These are phyloP conservation scores for Eristalis arbustorum DNA, from an alignment of 2,888 invertebrate species.

Conservation along the genomic window DNA sequence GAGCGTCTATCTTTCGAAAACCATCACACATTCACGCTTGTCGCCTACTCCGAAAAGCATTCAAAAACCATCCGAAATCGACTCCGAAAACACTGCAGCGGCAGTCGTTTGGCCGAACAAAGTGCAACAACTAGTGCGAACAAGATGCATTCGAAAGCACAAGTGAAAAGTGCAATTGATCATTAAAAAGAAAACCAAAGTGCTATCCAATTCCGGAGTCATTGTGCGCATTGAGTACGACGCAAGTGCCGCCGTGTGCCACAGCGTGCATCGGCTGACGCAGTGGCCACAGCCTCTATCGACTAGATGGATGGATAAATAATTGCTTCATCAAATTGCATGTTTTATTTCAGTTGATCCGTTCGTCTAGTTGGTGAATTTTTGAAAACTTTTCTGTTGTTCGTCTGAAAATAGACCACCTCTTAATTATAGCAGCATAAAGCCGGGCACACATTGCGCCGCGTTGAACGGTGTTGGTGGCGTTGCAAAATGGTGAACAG, in stretches of 20 bases:
- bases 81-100: constrained; percentile 22
- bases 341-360: constrained; percentile 10
- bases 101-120: constrained; percentile 3
- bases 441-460: constrained; percentile 41
- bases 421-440: constrained; percentile 45
- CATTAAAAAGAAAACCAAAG: constrained; percentile 13
- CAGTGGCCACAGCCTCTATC: constrained; percentile 24
- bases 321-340: constrained; percentile 62
- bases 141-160: background rate
- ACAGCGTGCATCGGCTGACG: constrained; percentile 23
- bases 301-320: constrained; percentile 51
- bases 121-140: constrained; percentile 2
- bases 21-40: background rate
- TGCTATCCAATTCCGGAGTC: constrained; percentile 37
- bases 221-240: constrained; percentile 16
- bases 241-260: constrained; percentile 18
- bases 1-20: background rate
- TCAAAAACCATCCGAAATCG: background rate
- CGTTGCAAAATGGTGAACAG: constrained; percentile 56
- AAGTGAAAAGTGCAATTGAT: constrained; percentile 4
- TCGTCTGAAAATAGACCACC: constrained; percentile 40
- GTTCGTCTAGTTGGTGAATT: background rate
- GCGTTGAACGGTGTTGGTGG: constrained; percentile 4
- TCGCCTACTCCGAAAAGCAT: background rate
- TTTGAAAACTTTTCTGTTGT: background rate